Evolutionary conservation across 2,113 vertebrate genomes (phyloP), one percentile per base, ranked within the genome.

Genomic region (Tenrec ecaudatus): DNA sequence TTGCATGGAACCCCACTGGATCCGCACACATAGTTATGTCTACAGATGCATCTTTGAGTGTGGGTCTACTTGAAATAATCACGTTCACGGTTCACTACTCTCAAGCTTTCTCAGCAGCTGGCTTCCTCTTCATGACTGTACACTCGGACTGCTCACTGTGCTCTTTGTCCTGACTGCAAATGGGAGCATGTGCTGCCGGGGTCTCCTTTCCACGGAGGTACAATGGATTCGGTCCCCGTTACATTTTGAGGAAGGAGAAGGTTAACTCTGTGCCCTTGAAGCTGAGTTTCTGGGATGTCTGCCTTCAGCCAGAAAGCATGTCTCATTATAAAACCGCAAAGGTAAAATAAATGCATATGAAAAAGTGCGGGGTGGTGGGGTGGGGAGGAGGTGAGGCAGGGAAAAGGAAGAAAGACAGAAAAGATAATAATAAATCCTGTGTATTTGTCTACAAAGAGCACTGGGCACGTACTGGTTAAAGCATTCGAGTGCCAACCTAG

Each of bases 241-340:
- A 36, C 15, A 62, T 88, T 90, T 86, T 73, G 58, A 47, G 92
- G 40, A 89, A 64, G 40, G 64, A 76, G 40, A 94, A 62, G 6
- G 3, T 86, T 94, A 93, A 82, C 64, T 78, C 60, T 91, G 85
- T 94, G 33, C 66, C 36, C 11, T 91, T 6, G 81, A 90, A 76
- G 8, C 58, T 71, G 36, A 80, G 40, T 92, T 92, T 86, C 57
- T 15, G 92, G 62, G 22, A 43, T 91, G 71, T 66, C 60, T 89
- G 3, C 77, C 53, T 92, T 31, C 90, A 93, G 40, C 43, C 82
- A 85, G 62, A 91, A 82, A 82, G 40, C 17, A 82, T 43, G 2
- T 78, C 29, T 77, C 29, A 14, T 33, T 71, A 38, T 64, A 53
- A 88, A 78, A 20, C 33, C 33, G 31, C 19, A 36, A n/a, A 33